These are phyloP conservation scores for Ypsolopha scabrella DNA, from an alignment of 2,888 invertebrate genomes.

Conservation along the genomic window DNA sequence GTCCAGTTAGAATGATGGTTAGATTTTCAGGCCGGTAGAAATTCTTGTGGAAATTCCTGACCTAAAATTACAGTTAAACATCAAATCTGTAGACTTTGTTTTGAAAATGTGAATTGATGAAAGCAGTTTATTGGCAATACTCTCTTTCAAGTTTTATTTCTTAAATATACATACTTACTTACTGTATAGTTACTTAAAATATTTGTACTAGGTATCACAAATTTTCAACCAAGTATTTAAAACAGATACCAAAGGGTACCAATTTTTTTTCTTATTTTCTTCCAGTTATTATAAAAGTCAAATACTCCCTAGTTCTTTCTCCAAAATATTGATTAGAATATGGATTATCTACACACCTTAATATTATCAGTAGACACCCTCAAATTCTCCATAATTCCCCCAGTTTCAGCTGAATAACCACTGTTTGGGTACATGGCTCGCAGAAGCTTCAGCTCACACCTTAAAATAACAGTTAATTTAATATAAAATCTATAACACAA, in stretches of 20 bases:
- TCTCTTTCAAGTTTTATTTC: too few species aligned
- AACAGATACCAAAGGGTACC: too few species aligned
- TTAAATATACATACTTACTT: too few species aligned
- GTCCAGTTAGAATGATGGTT: constrained; percentile 85
- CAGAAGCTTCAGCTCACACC: constrained; percentile 74
- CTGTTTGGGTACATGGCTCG: constrained; percentile 82
- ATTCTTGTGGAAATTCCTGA: constrained; percentile 82
- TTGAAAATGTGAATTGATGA: background rate
- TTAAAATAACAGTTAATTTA: constrained; percentile 17
- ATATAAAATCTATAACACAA: too few species aligned
- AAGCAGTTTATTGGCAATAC: too few species aligned
- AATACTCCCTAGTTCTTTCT: too few species aligned
- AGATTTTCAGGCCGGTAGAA: constrained; percentile 93
- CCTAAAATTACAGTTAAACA: constrained; percentile 50
- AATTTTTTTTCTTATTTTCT: too few species aligned
- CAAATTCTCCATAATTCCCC: constrained; percentile 87
- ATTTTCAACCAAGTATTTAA: too few species aligned
- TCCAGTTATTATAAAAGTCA: too few species aligned
- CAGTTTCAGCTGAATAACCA: constrained; percentile 88
- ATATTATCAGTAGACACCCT: constrained; percentile 82
- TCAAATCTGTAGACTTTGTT: background rate
- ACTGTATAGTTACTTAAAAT: too few species aligned
- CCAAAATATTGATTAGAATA: too few species aligned
- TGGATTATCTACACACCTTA: constrained; percentile 80
- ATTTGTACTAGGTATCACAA: too few species aligned